Evolutionary conservation across 2,113 vertebrate genomes (phyloP), one percentile per base, ranked within the genome.

Genomic region (Camelus dromedarius): DNA sequence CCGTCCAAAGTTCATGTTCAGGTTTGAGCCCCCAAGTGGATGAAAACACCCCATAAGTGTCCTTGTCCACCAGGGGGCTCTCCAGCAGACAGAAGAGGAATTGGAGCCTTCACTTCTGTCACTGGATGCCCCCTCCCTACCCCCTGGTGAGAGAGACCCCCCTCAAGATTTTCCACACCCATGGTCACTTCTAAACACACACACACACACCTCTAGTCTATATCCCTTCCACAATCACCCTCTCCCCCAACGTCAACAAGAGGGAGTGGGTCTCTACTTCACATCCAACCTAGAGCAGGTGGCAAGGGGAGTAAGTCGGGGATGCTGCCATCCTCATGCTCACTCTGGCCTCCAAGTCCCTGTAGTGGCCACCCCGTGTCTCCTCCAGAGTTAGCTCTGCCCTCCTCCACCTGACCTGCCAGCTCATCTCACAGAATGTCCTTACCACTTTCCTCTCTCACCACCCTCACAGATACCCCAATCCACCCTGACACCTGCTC

Each of bases 11-110:
- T 90, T 10, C 88, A 10, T 46, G 28, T 62, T 85, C 73, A 38
- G 42, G 16, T 90, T 48, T 18, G 32, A 92, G 79, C 12, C 19
- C n/a, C 46, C 32, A 6, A 9, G 3, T 16, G 24, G 79, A 83
- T 76, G 54, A 64, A 88, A 54, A 96, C 10, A 35, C 10, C 67
- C 82, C 58, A 77, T 54, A 52, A 66, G 48, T 3, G 22, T 38
- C 13, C 35, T 26, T 70, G 46, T 73, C 76, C 96, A 91, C 56
- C 82, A 91, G 93, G 75, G 97, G 91, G 88, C 64, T 52, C 54
- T 89, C 67, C 62, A 52, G 66, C 35, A n/a, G 30, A 72, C 8
- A 24, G 75, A n/a, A 50, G 38, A 38, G 69, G 42, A 42, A 6
- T 2, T 6, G 7, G 7, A 42, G 35, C 56, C 76, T 83, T 79